Conservation (phyloP, 2,888 invertebrate genomes). For the Andrena dorsata region DNA sequence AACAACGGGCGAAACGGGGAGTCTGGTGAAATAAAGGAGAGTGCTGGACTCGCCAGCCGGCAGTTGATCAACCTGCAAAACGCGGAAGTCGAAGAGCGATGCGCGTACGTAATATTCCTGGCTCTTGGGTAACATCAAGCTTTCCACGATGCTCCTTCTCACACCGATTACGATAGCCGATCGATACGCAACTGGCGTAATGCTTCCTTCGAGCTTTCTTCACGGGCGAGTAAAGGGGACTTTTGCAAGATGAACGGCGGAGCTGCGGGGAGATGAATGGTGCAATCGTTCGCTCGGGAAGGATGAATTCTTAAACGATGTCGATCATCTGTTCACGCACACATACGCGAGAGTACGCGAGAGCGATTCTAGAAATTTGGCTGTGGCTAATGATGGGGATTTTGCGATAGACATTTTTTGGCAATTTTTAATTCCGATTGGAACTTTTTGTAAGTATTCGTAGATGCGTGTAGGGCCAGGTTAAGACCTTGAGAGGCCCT, state of each 20-base stretch:
- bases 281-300: neutral
- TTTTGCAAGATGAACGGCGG: neutral
- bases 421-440: too few relatives aligned
- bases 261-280: neutral
- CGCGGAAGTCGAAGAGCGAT: constrained; percentile 77
- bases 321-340: too few relatives aligned
- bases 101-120: constrained; percentile 75
- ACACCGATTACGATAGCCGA: constrained; percentile 78
- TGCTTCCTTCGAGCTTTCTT: neutral
- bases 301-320: too few relatives aligned
- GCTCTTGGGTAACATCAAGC: constrained; percentile 74
- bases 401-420: too few relatives aligned
- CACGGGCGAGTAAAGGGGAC: neutral
- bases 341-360: too few relatives aligned
- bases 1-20: constrained; percentile 55
- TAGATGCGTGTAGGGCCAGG: too few relatives aligned
- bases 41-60: constrained; percentile 36
- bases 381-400: too few relatives aligned
- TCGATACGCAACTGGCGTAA: constrained; percentile 39
- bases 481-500: too few relatives aligned
- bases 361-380: too few relatives aligned
- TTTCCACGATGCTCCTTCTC: constrained; percentile 62
- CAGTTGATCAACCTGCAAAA: constrained; percentile 75
- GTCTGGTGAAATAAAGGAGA: constrained; percentile 66
- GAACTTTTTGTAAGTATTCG: too few relatives aligned